Percentiles rank a stretch among this genome's conserved stretches.
phyloP scores from a whole-genome alignment of 2,888 invertebrate species.

The Ophion ellenae region DNA sequence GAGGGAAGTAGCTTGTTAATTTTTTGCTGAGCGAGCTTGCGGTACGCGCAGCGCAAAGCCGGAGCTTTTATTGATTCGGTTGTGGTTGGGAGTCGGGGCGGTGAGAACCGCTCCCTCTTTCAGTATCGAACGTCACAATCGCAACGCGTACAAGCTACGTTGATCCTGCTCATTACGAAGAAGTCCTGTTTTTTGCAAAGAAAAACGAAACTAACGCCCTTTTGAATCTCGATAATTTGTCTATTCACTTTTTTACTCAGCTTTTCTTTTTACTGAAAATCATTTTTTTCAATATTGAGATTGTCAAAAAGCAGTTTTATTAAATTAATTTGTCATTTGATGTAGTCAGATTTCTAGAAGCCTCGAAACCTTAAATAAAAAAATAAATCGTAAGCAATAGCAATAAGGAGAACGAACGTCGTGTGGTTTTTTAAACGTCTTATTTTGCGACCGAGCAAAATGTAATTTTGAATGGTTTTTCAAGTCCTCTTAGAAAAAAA shows the following conservation, averaged over 20 bases:
- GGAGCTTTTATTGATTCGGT: conserved; percentile 57
- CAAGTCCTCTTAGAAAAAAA: too few species aligned
- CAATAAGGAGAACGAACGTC: too few species aligned
- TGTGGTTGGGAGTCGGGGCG: conserved; percentile 28
- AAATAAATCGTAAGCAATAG: too few species aligned
- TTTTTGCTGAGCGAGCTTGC: conserved; percentile 15
- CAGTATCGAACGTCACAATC: conserved; percentile 55
- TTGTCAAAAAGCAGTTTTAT: too few species aligned
- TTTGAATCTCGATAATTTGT: not conserved
- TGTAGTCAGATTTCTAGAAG: too few species aligned
- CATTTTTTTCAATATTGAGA: too few species aligned
- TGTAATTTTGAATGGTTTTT: too few species aligned
- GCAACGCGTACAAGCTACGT: conserved; percentile 21
- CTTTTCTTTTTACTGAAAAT: not conserved
- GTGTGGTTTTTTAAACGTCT: too few species aligned
- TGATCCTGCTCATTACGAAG: not conserved
- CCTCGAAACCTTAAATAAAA: too few species aligned
- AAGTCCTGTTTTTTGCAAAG: not conserved
- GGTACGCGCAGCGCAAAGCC: conserved; percentile 25
- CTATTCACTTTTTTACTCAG: not conserved
- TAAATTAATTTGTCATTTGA: too few species aligned
- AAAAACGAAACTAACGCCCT: not conserved
- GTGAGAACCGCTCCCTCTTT: conserved; percentile 49
- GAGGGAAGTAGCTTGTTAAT: not conserved
- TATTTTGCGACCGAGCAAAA: too few species aligned